Base-by-base conservation (phyloP, 2,797 vertebrate species). In the Xenops minutus region DNA sequence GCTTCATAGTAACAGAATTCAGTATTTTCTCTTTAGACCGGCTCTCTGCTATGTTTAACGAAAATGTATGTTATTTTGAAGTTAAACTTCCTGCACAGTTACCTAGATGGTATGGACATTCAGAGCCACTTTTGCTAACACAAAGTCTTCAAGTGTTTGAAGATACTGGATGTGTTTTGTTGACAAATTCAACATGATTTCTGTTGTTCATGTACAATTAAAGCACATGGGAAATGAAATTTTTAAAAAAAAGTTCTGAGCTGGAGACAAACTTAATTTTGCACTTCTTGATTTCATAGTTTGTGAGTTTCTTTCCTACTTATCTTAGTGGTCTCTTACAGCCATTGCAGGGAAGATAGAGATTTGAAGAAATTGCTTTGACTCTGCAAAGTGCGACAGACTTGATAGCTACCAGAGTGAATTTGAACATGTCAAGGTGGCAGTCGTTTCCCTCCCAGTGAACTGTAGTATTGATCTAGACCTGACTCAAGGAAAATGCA, bases 401-500 rank as follows among this genome's bases (percentile, higher is more conserved):
- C 24, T 36, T 10, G 1, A 75, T 27, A 41, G 10, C 37, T 85
- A 49, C 8, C 30, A 51, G n/a, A 74, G 26, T 0, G 0, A 80
- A 88, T 75, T n/a, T 44, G n/a, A 80, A 51, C 2, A 0, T 51
- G 27, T 34, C 43, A 58, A 48, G 15, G 64, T 61, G 64, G 30
- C 87, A 92, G n/a, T 37, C 22, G 17, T 73, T 67, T 85, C 17
- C 21, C 21, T 88, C 64, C 41, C 2, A 1, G n/a, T 74, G 44
- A 67, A 59, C 52, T 72, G 34, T 32, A 3, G 34, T 68, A 90
- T 89, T 54, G 72, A 89, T 92, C 58, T 56, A 90, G 48, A 85
- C 15, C 2, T 16, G 14, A 85, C 66, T 20, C 34, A 51, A 58
- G 14, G 34, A 75, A 89, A 91, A 91, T 24, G 26, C 44, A 67